Percentiles rank a stretch among this genome's conserved stretches.
Conservation (phyloP, 2,113 vertebrate genomes). For the Calypte anna region DNA sequence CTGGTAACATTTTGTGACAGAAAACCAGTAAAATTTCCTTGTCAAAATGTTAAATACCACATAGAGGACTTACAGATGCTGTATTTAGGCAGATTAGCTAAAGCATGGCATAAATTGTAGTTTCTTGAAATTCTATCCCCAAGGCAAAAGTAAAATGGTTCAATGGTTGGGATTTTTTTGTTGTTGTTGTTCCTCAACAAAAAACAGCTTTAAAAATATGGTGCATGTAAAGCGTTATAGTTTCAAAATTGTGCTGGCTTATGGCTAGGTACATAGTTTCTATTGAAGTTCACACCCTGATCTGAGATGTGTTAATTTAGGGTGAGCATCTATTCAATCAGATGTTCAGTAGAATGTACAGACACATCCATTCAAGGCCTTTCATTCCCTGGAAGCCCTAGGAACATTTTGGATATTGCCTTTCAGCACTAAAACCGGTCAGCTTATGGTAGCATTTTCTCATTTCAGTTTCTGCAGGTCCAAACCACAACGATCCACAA, state of each 20-base stretch:
- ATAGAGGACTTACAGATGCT: constrained; percentile 68
- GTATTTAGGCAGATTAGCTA: constrained; percentile 50
- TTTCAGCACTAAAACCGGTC: constrained; percentile 64
- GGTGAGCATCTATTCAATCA: neutral
- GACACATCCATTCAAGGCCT: neutral
- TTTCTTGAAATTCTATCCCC: constrained; percentile 42
- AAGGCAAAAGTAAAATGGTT: constrained; percentile 53
- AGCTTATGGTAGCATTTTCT: constrained; percentile 68
- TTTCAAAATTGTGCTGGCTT: constrained; percentile 39
- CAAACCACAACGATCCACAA: constrained; percentile 60
- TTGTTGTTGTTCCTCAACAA: constrained; percentile 7
- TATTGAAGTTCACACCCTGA: constrained; percentile 6
- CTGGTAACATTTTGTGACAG: constrained; percentile 51
- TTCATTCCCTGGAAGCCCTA: neutral
- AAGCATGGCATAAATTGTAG: constrained; percentile 25
- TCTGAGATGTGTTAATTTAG: neutral
- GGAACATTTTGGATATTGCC: constrained; percentile 30
- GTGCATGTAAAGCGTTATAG: constrained; percentile 28
- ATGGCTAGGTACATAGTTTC: constrained; percentile 12
- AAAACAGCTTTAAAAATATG: constrained; percentile 33
- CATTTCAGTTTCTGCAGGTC: constrained; percentile 60
- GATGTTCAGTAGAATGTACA: neutral
- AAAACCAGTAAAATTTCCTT: constrained; percentile 60
- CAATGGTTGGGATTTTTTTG: neutral
- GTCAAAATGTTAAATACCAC: constrained; percentile 46